Percentiles rank a stretch among this genome's conserved stretches.
phyloP scores from a whole-genome alignment of 2,888 invertebrate genomes.

The Drosophila suboccidentalis region DNA sequence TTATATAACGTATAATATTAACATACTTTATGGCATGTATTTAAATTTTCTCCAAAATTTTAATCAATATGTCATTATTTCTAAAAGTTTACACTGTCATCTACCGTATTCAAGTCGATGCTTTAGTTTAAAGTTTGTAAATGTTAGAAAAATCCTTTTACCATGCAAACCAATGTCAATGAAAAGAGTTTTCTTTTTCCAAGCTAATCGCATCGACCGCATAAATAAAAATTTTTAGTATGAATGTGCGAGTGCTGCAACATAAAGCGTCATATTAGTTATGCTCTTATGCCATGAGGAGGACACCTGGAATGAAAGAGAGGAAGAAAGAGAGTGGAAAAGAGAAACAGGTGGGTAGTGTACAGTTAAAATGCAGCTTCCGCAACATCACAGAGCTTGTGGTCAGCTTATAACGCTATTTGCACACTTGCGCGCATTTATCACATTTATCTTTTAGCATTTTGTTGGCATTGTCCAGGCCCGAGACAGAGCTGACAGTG shows the following conservation, averaged over 20 bases:
- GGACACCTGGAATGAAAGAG: not conserved
- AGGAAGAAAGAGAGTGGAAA: not conserved
- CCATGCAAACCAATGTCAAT: slow-evolving; percentile 1
- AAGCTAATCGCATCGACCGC: slow-evolving; percentile 7
- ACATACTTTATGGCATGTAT: not conserved
- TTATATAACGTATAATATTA: not conserved
- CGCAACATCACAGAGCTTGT: slow-evolving; percentile 58
- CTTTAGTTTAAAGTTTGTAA: not conserved
- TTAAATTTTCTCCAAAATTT: not conserved
- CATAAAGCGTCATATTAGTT: slow-evolving; percentile 50
- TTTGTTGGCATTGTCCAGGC: slow-evolving; percentile 49
- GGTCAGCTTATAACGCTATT: slow-evolving; percentile 78
- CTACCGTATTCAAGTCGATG: not conserved
- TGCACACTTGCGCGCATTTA: slow-evolving; percentile 71
- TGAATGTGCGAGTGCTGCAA: slow-evolving; percentile 21
- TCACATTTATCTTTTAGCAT: slow-evolving; percentile 76
- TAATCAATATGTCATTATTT: not conserved
- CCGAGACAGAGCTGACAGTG: slow-evolving; percentile 1
- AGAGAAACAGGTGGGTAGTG: slow-evolving; percentile 7
- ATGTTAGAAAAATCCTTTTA: slow-evolving; percentile 1
- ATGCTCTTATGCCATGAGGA: slow-evolving; percentile 26
- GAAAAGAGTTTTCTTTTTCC: not conserved
- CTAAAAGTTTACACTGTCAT: not conserved
- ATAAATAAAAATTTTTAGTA: not conserved
- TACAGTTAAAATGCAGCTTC: slow-evolving; percentile 31